Evolutionary conservation across 2,113 vertebrate genomes (phyloP), one percentile per base, ranked within the genome.

Genomic region (Chaenogobius annularis): DNA sequence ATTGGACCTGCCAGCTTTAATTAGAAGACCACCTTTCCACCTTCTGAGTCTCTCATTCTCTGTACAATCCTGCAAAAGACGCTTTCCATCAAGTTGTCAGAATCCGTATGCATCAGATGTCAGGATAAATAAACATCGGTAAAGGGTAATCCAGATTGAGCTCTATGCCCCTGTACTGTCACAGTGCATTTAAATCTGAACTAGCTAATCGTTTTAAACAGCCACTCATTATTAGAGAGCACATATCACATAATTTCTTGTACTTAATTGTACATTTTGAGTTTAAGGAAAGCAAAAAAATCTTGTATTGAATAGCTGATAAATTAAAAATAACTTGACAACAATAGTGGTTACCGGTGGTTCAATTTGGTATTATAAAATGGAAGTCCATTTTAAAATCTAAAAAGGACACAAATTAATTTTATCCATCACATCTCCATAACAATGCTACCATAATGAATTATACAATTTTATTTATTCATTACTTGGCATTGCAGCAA

Each of bases 1-100:
- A 91, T 87, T 87, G 84, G 82, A 87, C 69, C 69, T 85, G 80
- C 68, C 88, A 85, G 63, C 70, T 79, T 82, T 83, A 85, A 90
- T 90, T 84, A 88, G 66, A 85, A 81, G 23, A 74, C 75, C 59
- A 85, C 72, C 68, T 14, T 19, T 61, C 69, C 68, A 37, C 68
- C 62, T 70, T 70, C 75, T 74, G 48, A 66, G 65, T 68, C 55
- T 61, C 72, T 62, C 43, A 58, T 17, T 61, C 13, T 63, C 72
- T 17, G 64, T 50, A 77, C 61, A 48, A 56, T 23, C 61, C 71
- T 76, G 70, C 83, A 87, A 10, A 68, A 62, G 71, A 80, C 76
- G 69, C 72, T 73, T 72, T 63, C 70, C 79, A 81, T 81, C 40
- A 78, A 80, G 70, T 56, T 77, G 75, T 82, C 83, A 83, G 78